Percentiles rank a stretch among this genome's conserved stretches.
Evolutionary conservation across 1,140 invertebrate species (phyloP).

Genomic region (Leptinotarsa lineolata): DNA sequence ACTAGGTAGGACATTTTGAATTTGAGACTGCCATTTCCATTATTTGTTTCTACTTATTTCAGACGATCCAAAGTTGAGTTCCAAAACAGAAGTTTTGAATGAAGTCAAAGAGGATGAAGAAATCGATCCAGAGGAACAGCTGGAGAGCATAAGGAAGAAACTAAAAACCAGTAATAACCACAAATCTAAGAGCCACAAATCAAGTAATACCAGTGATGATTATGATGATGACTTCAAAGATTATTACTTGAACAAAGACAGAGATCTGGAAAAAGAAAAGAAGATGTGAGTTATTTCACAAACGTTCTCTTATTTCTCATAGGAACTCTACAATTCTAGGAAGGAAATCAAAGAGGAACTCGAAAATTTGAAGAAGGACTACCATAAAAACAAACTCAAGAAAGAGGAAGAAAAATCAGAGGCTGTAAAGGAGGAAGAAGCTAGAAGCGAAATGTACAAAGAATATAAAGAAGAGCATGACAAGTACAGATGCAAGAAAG

Average conservation of each 20-base stretch:
- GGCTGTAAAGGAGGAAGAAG: constrained; percentile 56
- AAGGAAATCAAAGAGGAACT: constrained; percentile 79
- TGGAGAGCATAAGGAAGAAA: constrained; percentile 62
- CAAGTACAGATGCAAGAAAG: constrained; percentile 74
- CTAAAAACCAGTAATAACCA: constrained; percentile 49
- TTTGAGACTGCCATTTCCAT: no score
- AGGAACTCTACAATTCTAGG: constrained; percentile 58
- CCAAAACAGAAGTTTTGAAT: constrained; percentile 61
- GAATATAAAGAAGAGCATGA: constrained; percentile 76
- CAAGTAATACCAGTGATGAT: constrained; percentile 48
- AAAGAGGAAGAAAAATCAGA: constrained; percentile 60
- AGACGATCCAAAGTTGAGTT: constrained; percentile 87
- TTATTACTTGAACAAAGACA: constrained; percentile 65
- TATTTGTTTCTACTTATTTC: constrained; percentile 23
- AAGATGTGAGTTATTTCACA: constrained; percentile 62
- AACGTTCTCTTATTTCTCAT: not conserved
- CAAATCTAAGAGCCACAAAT: constrained; percentile 50
- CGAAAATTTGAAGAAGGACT: constrained; percentile 71
- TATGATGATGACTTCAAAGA: constrained; percentile 44
- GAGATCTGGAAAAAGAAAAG: constrained; percentile 66
- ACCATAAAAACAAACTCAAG: constrained; percentile 66
- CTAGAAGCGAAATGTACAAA: constrained; percentile 68
- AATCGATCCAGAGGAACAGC: constrained; percentile 59
- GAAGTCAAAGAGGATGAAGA: constrained; percentile 50
- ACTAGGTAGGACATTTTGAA: constrained; percentile 54